phyloP scores from a whole-genome alignment of 2,797 vertebrate genomes.

The Anguilla anguilla region DNA sequence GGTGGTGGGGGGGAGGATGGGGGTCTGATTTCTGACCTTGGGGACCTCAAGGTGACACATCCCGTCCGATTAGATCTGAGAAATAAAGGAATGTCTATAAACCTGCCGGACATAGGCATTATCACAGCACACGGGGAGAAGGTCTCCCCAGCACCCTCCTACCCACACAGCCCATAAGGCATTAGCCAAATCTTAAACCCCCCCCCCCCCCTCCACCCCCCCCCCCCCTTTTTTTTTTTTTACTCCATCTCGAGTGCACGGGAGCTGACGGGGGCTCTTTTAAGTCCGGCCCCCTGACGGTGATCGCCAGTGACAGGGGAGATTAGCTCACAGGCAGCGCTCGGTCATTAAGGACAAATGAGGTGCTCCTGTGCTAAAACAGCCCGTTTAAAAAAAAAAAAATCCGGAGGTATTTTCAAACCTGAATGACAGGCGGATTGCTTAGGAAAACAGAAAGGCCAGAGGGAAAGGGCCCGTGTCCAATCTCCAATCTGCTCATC shows the following conservation, averaged over 20 bases:
- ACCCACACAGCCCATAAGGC: neutral
- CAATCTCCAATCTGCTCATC: neutral
- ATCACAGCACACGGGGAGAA: neutral
- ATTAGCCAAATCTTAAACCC: neutral
- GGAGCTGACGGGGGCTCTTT: neutral
- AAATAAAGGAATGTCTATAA: slow-evolving; percentile 9
- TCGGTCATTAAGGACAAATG: slow-evolving; percentile 12
- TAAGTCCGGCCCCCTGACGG: neutral
- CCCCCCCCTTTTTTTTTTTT: neutral
- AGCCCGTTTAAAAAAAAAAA: too few species aligned
- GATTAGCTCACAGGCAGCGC: neutral
- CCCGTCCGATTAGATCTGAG: slow-evolving; percentile 5
- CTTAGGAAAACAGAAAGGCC: neutral
- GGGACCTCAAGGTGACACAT: slow-evolving; percentile 23
- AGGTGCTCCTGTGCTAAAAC: slow-evolving; percentile 1
- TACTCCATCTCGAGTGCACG: neutral
- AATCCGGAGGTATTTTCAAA: neutral
- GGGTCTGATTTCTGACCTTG: neutral
- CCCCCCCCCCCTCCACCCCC: neutral
- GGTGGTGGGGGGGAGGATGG: neutral
- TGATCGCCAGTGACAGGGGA: neutral
- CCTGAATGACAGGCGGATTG: neutral
- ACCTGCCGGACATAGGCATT: neutral
- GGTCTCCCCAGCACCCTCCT: neutral
- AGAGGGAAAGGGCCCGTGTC: neutral